phyloP scores from a whole-genome alignment of 2,797 vertebrate species.

The Geotrypetes seraphini region DNA sequence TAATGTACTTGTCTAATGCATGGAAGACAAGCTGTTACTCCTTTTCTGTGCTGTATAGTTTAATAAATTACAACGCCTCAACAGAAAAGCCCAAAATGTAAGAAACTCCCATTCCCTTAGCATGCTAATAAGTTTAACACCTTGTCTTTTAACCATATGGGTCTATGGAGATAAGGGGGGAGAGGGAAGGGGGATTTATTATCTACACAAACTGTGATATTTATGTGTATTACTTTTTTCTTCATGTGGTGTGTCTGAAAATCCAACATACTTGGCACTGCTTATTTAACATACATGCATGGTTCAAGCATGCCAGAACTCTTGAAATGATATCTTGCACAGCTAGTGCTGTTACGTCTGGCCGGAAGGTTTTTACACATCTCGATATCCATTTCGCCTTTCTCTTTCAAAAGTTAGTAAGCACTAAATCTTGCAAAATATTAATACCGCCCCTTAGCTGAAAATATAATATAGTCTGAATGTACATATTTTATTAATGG shows the following conservation, averaged over 20 bases:
- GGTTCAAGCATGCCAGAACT: conserved; percentile 1
- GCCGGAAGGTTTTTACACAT: too few species aligned
- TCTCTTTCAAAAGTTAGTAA: too few species aligned
- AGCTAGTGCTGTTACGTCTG: too few species aligned
- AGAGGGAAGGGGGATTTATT: too few species aligned
- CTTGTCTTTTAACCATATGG: conserved; percentile 15
- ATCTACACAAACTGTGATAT: conserved; percentile 2
- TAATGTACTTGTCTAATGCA: conserved; percentile 33
- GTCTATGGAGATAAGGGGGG: conserved; percentile 6
- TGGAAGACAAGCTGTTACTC: conserved; percentile 18
- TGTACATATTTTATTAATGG: too few species aligned
- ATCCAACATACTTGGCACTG: background rate
- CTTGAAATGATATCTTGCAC: too few species aligned
- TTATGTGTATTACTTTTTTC: background rate
- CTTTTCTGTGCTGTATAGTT: conserved; percentile 15
- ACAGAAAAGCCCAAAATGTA: conserved; percentile 11
- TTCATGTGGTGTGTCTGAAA: conserved; percentile 2
- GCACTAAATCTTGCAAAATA: too few species aligned
- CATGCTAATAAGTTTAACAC: conserved; percentile 9
- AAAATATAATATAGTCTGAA: too few species aligned
- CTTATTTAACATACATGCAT: conserved; percentile 1
- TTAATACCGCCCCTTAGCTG: too few species aligned
- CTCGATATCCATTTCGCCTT: too few species aligned
- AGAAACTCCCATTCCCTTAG: conserved; percentile 10
- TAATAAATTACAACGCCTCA: conserved; percentile 10